Evolutionary conservation across 2,113 vertebrate species (phyloP).

Genomic region (Amia ocellicauda): DNA sequence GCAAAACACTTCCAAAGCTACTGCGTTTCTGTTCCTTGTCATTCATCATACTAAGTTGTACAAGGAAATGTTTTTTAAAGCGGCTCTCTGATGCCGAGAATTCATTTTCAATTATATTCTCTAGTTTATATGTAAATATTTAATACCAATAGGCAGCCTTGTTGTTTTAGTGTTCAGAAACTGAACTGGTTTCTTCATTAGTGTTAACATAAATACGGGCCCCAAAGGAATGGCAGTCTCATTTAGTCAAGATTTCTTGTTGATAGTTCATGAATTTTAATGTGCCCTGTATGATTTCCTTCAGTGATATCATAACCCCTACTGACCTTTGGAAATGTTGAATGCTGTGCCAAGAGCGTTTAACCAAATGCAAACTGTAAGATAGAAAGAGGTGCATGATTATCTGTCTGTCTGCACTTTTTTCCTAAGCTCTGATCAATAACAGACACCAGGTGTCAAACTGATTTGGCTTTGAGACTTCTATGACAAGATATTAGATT

Average conservation of each 20-base stretch:
- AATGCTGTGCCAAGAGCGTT: not conserved
- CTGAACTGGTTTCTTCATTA: not conserved
- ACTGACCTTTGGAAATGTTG: not conserved
- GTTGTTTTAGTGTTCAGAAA: not conserved
- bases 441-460: not conserved
- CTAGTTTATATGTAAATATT: not conserved
- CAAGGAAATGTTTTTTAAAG: slow-evolving; percentile 4
- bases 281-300: not conserved
- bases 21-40: not conserved
- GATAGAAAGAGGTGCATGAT: not conserved
- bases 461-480: not conserved
- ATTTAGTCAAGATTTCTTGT: not conserved
- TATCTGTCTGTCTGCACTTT: not conserved
- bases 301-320: not conserved
- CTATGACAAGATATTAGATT: not conserved
- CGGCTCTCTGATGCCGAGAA: not conserved
- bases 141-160: not conserved
- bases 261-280: slow-evolving; percentile 8
- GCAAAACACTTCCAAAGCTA: not conserved
- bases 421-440: not conserved
- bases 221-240: not conserved
- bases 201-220: not conserved
- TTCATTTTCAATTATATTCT: slow-evolving; percentile 2
- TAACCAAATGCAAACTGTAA: slow-evolving; percentile 1
- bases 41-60: not conserved